phyloP scores from a whole-genome alignment of 2,888 invertebrate species.

The Brachynemurus nebulosus region DNA sequence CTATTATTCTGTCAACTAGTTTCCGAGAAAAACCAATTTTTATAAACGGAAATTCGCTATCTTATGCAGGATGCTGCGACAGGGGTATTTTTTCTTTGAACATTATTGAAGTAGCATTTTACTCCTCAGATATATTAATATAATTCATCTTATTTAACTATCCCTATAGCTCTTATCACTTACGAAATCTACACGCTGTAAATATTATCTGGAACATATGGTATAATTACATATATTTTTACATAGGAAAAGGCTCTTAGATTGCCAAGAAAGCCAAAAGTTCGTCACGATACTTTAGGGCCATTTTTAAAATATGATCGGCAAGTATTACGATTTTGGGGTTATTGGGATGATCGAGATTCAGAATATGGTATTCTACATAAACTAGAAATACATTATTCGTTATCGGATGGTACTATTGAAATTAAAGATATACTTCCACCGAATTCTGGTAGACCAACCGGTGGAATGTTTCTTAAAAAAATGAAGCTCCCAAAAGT shows the following conservation, averaged over 20 bases:
- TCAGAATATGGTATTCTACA: constrained; percentile 65
- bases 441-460: constrained; percentile 55
- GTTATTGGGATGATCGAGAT: constrained; percentile 80
- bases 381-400: constrained; percentile 67
- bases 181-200: too few relatives aligned
- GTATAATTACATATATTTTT: too few relatives aligned
- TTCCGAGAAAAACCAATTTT: too few relatives aligned
- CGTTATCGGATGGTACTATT: constrained; percentile 76
- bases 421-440: constrained; percentile 66
- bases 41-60: too few relatives aligned
- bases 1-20: too few relatives aligned
- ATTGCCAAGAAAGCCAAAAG: constrained; percentile 37
- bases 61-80: too few relatives aligned
- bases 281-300: constrained; percentile 49
- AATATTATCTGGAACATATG: too few relatives aligned
- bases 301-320: constrained; percentile 76
- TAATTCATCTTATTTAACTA: too few relatives aligned
- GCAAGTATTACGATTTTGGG: constrained; percentile 61
- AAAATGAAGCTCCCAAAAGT: constrained; percentile 69
- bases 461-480: constrained; percentile 57
- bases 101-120: too few relatives aligned
- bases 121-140: too few relatives aligned
- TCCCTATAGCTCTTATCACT: too few relatives aligned
- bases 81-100: too few relatives aligned
- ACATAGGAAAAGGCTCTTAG: constrained; percentile 23